These are phyloP conservation scores for Rhynchomys soricoides DNA, from an alignment of 2,113 vertebrate species.

Conservation along the genomic window DNA sequence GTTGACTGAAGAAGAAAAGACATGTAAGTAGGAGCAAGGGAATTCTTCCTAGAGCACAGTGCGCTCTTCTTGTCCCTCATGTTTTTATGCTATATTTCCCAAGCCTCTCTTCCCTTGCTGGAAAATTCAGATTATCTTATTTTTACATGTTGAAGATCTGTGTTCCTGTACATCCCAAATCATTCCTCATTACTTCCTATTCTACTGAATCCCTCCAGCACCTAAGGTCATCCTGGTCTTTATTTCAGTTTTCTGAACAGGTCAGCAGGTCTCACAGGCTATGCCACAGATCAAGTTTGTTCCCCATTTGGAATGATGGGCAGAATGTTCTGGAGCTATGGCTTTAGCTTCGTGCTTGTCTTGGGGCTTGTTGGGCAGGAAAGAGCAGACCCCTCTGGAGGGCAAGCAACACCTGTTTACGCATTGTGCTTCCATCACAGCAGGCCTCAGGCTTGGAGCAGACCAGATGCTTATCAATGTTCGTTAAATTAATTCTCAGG, in stretches of 20 bases:
- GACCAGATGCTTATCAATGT: conserved; percentile 75
- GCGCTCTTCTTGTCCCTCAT: neutral
- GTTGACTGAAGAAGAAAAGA: neutral
- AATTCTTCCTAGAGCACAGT: rapidly evolving
- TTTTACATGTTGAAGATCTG: neutral
- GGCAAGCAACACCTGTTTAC: neutral
- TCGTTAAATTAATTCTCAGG: conserved; percentile 81
- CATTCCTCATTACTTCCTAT: neutral
- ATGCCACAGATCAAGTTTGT: neutral
- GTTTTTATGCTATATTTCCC: neutral
- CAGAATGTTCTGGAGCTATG: neutral
- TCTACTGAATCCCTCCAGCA: neutral
- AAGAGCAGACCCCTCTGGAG: conserved; percentile 4
- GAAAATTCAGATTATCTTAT: neutral
- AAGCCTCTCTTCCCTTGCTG: neutral
- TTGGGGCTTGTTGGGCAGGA: too few relatives aligned
- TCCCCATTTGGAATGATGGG: neutral
- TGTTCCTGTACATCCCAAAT: neutral
- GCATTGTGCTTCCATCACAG: neutral
- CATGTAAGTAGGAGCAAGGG: rapidly evolving
- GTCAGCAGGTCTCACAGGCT: neutral
- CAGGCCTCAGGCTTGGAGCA: neutral
- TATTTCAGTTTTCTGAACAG: neutral
- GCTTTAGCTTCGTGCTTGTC: rapidly evolving
- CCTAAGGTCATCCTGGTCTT: neutral